These are phyloP conservation scores for Branchinecta lindahli DNA, from an alignment of 1,140 invertebrate genomes.

Conservation along the genomic window DNA sequence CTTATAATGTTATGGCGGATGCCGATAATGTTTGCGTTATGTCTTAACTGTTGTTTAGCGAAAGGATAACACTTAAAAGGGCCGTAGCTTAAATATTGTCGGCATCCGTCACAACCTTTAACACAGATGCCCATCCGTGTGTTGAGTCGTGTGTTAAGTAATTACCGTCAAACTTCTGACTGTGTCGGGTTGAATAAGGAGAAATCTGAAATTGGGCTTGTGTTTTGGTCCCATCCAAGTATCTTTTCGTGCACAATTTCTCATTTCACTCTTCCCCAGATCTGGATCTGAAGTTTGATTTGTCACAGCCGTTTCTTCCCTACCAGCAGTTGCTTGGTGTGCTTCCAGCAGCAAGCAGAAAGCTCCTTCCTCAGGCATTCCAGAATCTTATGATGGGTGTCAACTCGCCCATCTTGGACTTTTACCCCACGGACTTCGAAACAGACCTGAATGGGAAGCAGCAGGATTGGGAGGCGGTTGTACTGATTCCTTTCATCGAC, in stretches of 20 bases:
- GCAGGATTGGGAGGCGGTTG: conserved; percentile 94
- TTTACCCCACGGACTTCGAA: conserved; percentile 72
- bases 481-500: conserved; percentile 91
- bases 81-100: too few species aligned
- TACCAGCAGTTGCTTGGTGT: conserved; percentile 90
- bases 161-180: too few species aligned
- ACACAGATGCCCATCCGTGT: too few species aligned
- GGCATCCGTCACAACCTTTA: too few species aligned
- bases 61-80: too few species aligned
- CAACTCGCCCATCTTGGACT: conserved; percentile 69
- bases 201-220: too few species aligned
- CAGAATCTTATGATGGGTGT: conserved; percentile 63
- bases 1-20: too few species aligned
- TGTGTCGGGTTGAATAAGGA: too few species aligned
- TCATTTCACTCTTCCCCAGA: conserved; percentile 21
- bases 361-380: conserved; percentile 61
- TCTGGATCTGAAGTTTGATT: conserved; percentile 48
- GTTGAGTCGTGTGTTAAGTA: too few species aligned
- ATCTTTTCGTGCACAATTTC: background rate
- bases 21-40: too few species aligned
- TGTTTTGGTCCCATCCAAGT: too few species aligned
- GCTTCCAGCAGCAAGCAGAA: conserved; percentile 56
- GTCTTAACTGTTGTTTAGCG: too few species aligned
- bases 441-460: conserved; percentile 64
- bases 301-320: conserved; percentile 75